Conservation (phyloP, 2,888 invertebrate species). For the Loripinus fragilis region DNA sequence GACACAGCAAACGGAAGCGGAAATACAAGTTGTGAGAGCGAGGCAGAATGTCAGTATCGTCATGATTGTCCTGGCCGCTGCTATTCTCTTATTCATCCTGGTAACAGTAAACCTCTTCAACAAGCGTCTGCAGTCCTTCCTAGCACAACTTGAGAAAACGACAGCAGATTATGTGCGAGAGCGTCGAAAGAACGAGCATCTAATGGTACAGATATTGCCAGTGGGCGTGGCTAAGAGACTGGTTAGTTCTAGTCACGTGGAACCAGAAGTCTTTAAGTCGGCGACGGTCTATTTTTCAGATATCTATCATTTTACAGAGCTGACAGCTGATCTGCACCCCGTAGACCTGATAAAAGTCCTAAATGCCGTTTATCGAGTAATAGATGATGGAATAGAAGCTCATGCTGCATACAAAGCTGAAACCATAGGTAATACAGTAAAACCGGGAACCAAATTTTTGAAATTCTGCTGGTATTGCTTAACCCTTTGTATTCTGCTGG, state of each 20-base stretch:
- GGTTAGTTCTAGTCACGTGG: background rate
- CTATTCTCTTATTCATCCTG: background rate
- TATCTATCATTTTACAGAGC: background rate
- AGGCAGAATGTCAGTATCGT: background rate
- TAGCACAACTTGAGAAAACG: background rate
- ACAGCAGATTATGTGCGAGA: background rate
- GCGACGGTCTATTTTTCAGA: constrained; percentile 9
- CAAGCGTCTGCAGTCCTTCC: background rate
- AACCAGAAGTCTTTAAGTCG: constrained; percentile 1
- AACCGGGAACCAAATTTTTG: too few relatives aligned
- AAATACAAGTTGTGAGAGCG: background rate
- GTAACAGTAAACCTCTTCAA: background rate
- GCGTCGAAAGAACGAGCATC: constrained; percentile 5
- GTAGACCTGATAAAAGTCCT: background rate
- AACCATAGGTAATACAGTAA: constrained; percentile 5
- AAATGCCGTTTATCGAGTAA: background rate
- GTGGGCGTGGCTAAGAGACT: background rate
- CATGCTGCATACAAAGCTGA: background rate
- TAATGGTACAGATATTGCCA: background rate
- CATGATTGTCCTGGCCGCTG: background rate
- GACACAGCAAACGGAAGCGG: constrained; percentile 1
- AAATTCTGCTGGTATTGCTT: too few relatives aligned
- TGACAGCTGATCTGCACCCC: background rate
- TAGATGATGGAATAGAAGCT: background rate
- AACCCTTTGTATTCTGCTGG: too few relatives aligned